Base-by-base conservation (phyloP, 2,888 invertebrate genomes). In the Philhelius pedissequus region DNA sequence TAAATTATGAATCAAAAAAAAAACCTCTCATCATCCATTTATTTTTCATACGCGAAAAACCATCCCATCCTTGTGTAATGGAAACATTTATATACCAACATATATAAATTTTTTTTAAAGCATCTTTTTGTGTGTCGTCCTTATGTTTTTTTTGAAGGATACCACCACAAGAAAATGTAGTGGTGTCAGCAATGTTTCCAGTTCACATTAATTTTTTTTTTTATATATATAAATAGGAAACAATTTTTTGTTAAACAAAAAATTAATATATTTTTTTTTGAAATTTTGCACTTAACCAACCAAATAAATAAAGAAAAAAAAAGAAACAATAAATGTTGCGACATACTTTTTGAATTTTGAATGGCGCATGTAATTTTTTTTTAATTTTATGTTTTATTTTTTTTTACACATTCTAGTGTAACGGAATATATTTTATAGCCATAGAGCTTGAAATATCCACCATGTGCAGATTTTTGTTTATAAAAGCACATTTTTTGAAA, bases 41-140 rank as follows among this genome's bases (percentile, higher is more conserved):
- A 76, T 80, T 80, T 84, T 84, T 80, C 84, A 84, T 80, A 84
- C 75, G 84, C 84, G 84, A 84, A 84, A 84, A 84, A 79, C 84
- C 84, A 84, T 83, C 83, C 83, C 83, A 83, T 84, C 79, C 80
- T 84, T 84, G 84, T 84, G 79, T 84, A 80, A 76, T 68, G 68
- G 68, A 76, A 76, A 76, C 56, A 76, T 58, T 35, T 13, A 40
- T 40, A 40, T 38, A 38, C 38, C 13, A 13, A 35, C 4, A 35
- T 4, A 13, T 13, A 38, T n/a, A 6, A 66, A 54, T 60, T 71
- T 50, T 76, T 71, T 79, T 66, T 56, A 4, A 64, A 71, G 8
- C 30, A 45, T 70, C 13, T 84, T 79, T 83, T 76, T 80, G 60
- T 60, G 81, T 76, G 74, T 80, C 64, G 79, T 80, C 71, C 78